Base-by-base conservation (phyloP, 2,797 vertebrate species). In the Bradypus variegatus region DNA sequence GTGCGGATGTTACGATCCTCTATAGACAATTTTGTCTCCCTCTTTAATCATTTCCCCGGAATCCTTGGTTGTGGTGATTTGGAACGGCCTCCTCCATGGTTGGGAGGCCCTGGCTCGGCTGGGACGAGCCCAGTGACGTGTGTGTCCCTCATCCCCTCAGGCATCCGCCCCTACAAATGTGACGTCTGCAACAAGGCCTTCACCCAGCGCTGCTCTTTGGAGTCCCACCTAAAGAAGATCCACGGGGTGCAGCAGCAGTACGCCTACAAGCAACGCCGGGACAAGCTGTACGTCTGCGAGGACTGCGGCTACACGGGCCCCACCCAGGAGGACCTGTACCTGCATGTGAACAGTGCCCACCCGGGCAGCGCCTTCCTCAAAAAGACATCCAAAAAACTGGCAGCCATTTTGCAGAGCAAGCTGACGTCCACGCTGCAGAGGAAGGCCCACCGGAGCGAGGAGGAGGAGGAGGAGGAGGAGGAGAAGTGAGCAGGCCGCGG, bases 81-180 rank as follows among this genome's bases (percentile, higher is more conserved):
- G 64, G n/a, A 27, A 14, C 79, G 53, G 73, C 45, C 62, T 91
- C 8, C 0, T n/a, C 5, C 58, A 8, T 23, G 58, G 16, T 23
- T 53, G 53, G n/a, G 65, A 69, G 33, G 9, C 65, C 75, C 33
- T 88, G 91, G 67, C 23, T 41, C 58, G 50, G 31, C 70, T 2
- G 0, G 50, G 80, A 79, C 48, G 65, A 5, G 18, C 53, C 53
- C 1, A 0, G 31, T 94, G 64, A 92, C 33, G 1, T 6, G 4
- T 86, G 62, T 91, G 31, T 27, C 72, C 72, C 41, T 95, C 2
- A 1, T 11, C 0, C 0, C 89, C 94, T 14, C 94, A 98, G 98
- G 98, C 88, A 98, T 98, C 65, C 98, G 98, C 8, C 98, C 98
- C 72, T 98, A 98, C 96, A 98, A 98, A 88, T 98, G 98, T 1